Evolutionary conservation across 2,888 invertebrate species (phyloP).

Genomic region (Tetranychus piercei): DNA sequence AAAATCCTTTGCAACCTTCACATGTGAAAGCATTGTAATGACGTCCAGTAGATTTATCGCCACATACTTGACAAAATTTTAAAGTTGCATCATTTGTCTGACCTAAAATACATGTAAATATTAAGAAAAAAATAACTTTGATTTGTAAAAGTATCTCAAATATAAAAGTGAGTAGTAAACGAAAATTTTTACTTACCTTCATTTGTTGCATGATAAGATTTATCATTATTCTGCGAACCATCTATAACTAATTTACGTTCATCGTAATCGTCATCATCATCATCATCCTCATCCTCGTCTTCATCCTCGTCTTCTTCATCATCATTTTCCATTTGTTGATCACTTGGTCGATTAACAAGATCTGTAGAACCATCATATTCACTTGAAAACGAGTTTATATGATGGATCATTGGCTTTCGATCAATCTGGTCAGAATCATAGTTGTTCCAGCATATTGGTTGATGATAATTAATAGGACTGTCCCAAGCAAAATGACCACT

Average conservation of each 20-base stretch:
- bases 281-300: no score
- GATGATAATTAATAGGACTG: not conserved
- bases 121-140: no score
- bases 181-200: no score
- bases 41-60: constrained; percentile 8
- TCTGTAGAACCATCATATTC: not conserved
- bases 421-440: not conserved
- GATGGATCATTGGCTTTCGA: not conserved
- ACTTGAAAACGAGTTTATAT: not conserved
- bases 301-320: no score
- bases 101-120: no score
- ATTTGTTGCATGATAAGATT: no score
- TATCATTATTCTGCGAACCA: no score
- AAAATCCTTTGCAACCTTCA: constrained; percentile 16
- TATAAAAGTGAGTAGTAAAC: no score
- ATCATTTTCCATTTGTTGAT: not conserved
- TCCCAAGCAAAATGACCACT: not conserved
- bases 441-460: not conserved
- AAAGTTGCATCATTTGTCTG: not conserved
- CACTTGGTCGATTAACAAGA: not conserved
- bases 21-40: constrained; percentile 13
- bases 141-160: no score
- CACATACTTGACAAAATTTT: constrained; percentile 5
- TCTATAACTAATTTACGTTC: no score
- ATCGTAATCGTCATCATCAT: no score